Evolutionary conservation across 2,888 invertebrate genomes (phyloP), one percentile per base, ranked within the genome.

Genomic region (Hybos culiciformis): DNA sequence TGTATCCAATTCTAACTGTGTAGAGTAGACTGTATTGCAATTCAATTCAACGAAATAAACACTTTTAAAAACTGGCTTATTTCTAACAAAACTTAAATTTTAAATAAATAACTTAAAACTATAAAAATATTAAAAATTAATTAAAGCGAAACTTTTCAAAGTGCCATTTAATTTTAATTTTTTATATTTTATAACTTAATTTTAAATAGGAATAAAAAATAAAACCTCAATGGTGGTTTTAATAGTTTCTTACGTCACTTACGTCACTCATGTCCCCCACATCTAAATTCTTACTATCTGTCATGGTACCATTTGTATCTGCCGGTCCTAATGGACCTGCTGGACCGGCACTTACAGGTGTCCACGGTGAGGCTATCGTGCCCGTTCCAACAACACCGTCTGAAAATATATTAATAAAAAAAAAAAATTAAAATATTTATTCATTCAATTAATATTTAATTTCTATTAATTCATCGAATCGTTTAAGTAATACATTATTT

Each of bases 281-380:
- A 72, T 90, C 90, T 68, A 90, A 77, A 68, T 86, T 85, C 71
- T 86, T 85, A 68, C 83, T 80, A 71, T 86, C 86, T 73, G 84
- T 81, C 75, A 85, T 84, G 78, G 85, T 80, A 75, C 86, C 85
- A 74, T 86, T 85, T 72, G 86, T 83, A 72, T 87, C 87, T 78
- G 85, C 83, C 72, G 78, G 77, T 72, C 67, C 67, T 56, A 66
- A 58, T 48, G 64, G 62, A 55, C 66, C 66, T 51, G 66, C 60
- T 53, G 80, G 80, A 73, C 80, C 80, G 73, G 80, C 74, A 70
- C 74, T 82, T 70, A 86, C 84, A 72, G 88, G 83, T 73, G 87
- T 86, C 90, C 90, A 90, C 82, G 88, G 85, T 70, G 90, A 88
- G 75, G 88, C 85, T 85, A 90, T 90, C 78, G 86, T 90, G 87